Evolutionary conservation across 2,888 invertebrate species (phyloP), one percentile per base, ranked within the genome.

Genomic region (Zygaena filipendulae): DNA sequence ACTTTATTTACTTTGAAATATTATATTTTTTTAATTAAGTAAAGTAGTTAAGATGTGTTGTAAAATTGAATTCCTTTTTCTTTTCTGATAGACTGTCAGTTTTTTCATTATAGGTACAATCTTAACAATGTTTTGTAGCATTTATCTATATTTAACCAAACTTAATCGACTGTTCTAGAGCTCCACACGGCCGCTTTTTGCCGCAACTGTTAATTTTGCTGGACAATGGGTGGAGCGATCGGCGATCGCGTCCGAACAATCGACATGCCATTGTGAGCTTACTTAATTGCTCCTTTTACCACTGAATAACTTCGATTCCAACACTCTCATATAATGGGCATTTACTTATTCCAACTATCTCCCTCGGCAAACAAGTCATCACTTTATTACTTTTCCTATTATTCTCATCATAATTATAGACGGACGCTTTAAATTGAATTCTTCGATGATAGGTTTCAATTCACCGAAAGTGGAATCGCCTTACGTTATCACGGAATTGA

Each of bases 281-380:
- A 44, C 56, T 66, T 69, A 70, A 70, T 70, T 67, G 66, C 60
- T 60, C 52, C 55, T 59, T 58, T 66, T 59, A 50, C 55, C 49
- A 40, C 47, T 49, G 47, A 59, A 58, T 63, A 55, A 59, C 58
- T 63, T 53, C 49, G 47, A 57, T 57, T 57, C 49, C 51, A 47
- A 52, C 47, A 47, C 47, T 39, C 27, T 25, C 32, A 36, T 45
- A 39, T 43, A 39, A 44, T 43, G 43, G 44, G 47, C 38, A 43
- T 16, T 16, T 7, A 16, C 40, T 41, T 40, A 45, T 43, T 45
- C 40, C 43, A 48, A 48, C 41, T 47, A 46, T 39, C 35, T 36
- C 38, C 35, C 31, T 27, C 34, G 36, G 35, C 38, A 40, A 43
- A 45, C 46, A 41, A 38, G n/a, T n/a, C n/a, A n/a, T n/a, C n/a